Evolutionary conservation across 2,797 vertebrate species (phyloP), one percentile per base, ranked within the genome.

Genomic region (Amniataba percoides): DNA sequence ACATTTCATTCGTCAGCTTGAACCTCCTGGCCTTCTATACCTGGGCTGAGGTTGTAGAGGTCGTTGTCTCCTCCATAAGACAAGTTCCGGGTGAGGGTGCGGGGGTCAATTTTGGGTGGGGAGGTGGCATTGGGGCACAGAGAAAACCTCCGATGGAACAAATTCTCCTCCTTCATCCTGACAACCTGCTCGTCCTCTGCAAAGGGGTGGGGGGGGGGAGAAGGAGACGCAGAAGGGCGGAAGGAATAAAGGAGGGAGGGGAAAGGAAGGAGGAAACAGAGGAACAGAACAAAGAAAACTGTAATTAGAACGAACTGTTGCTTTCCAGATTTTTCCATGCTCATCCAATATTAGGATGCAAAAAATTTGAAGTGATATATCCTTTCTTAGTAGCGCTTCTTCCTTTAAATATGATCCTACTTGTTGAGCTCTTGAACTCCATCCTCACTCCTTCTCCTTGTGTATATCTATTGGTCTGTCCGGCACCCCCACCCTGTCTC

Each of bases 151-250:
- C 97, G 96, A 34, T 97, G 95, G 66, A 96, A 96, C 69, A 98
- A 95, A 92, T 96, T 97, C 94, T 98, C 98, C 92, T 99, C 97
- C 95, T 99, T 99, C 98, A 99, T 99, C 93, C 94, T 93, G 94
- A 91, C 95, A 88, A 93, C 79, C 85, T 90, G 86, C 94, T 95
- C 46, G 94, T 94, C 94, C 95, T 96, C 97, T 97, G 92, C 63
- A 87, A 31, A n/a, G n/a, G 27, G 27, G 27, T 2, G 27, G 27
- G 27, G 5, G 27, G 84, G 65, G 42, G 78, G 86, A 70, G 63
- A 85, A 57, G 7, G n/a, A n/a, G n/a, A 31, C 59, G 40, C 68
- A 52, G 73, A 53, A n/a, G 3, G 74, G 40, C 68, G 51, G 73
- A 53, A n/a, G 3, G 74, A 52, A 79, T 18, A 18, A 4, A 60